Percentiles rank a stretch among this genome's conserved stretches.
These are phyloP conservation scores for Druon quercuslanigerum DNA, from an alignment of 1,140 invertebrate species.

Conservation along the genomic window DNA sequence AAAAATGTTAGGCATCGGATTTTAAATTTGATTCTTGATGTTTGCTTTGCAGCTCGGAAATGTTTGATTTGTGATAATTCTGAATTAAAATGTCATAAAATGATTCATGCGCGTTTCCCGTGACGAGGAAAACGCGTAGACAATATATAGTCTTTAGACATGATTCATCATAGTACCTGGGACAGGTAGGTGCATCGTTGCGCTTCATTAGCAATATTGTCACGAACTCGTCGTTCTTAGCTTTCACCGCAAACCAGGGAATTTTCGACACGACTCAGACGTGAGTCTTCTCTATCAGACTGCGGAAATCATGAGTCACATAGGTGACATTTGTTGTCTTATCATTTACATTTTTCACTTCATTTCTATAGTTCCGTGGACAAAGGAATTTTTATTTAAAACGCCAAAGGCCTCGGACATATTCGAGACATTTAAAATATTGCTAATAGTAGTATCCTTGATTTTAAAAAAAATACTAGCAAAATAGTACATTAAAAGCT, in stretches of 20 bases:
- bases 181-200: conserved; percentile 37
- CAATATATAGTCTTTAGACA: background rate
- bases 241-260: conserved; percentile 52
- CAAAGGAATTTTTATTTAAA: background rate
- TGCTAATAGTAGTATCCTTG: too few relatives aligned
- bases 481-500: background rate
- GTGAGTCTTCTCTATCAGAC: conserved; percentile 4
- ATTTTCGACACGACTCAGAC: conserved; percentile 24
- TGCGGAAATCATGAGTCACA: conserved; percentile 27
- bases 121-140: conserved; percentile 4
- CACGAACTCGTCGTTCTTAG: conserved; percentile 35
- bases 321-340: background rate
- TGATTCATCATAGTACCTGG: conserved; percentile 55
- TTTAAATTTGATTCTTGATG: background rate
- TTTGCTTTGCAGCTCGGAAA: background rate
- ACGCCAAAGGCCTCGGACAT: background rate
- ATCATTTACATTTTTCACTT: background rate
- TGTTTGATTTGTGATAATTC: background rate
- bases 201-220: conserved; percentile 41
- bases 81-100: background rate
- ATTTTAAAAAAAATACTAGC: background rate
- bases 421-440: background rate
- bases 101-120: conserved; percentile 5
- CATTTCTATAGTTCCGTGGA: background rate
- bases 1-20: background rate